Conservation (phyloP, 2,888 invertebrate species). For the Eulithis testata region DNA sequence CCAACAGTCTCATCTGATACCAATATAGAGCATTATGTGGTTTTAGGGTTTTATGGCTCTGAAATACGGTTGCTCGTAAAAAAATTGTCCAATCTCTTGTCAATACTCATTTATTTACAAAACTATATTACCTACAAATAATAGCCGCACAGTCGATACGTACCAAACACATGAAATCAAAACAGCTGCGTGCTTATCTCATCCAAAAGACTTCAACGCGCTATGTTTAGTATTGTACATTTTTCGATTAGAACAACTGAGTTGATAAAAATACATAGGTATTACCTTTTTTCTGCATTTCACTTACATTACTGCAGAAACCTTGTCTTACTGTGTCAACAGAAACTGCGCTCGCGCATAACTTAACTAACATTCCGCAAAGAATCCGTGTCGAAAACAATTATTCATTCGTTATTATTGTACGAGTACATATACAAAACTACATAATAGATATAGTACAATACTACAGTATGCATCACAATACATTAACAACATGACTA, state of each 20-base stretch:
- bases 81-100: too few species aligned
- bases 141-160: neutral
- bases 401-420: constrained; percentile 6
- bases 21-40: constrained; percentile 5
- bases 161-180: neutral
- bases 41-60: too few species aligned
- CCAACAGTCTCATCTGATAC: too few species aligned
- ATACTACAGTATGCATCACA: neutral
- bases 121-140: neutral
- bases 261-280: neutral
- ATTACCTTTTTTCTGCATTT: neutral
- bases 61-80: too few species aligned
- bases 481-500: too few species aligned
- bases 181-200: neutral
- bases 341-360: constrained; percentile 28
- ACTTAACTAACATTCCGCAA: constrained; percentile 32
- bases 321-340: constrained; percentile 25
- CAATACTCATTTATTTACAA: too few species aligned
- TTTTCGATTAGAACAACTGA: neutral
- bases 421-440: neutral
- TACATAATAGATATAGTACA: neutral
- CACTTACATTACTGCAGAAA: neutral
- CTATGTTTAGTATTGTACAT: constrained; percentile 8
- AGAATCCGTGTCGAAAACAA: constrained; percentile 36
- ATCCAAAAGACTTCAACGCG: constrained; percentile 38